Evolutionary conservation across 2,113 vertebrate genomes (phyloP).

Genomic region (Ceyx cyanopectus): DNA sequence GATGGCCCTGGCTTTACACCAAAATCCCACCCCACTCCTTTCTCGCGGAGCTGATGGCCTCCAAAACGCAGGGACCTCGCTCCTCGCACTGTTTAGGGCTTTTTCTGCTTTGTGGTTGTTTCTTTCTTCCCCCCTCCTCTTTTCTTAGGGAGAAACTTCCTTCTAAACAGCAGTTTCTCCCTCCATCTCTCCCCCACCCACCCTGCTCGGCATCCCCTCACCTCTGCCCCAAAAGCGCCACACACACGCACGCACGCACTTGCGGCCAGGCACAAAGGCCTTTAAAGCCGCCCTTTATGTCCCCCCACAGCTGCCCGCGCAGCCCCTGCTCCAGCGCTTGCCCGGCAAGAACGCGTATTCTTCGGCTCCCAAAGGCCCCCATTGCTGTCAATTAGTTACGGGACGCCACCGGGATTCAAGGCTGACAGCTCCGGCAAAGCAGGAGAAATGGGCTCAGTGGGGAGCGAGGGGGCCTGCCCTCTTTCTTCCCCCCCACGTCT

Average conservation of each 20-base stretch:
- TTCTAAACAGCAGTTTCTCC: not conserved
- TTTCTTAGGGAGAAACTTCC: not conserved
- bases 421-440: constrained; percentile 83
- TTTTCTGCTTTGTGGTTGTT: not conserved
- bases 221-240: constrained; percentile 16
- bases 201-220: not conserved
- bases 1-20: constrained; percentile 44
- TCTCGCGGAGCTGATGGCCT: not conserved
- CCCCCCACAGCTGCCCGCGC: constrained; percentile 76
- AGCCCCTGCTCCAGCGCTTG: constrained; percentile 73
- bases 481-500: constrained; percentile 44
- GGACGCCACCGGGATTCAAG: constrained; percentile 85
- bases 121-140: not conserved
- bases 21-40: constrained; percentile 58
- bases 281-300: constrained; percentile 78
- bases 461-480: constrained; percentile 79
- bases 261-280: constrained; percentile 62
- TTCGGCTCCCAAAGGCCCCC: constrained; percentile 83
- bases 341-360: constrained; percentile 79
- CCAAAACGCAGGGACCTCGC: not conserved
- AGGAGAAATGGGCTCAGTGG: constrained; percentile 86
- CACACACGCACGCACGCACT: constrained; percentile 32
- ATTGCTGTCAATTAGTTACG: constrained; percentile 89
- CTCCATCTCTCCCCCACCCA: not conserved
- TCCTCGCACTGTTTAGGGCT: not conserved